Conservation (phyloP, 1,140 invertebrate genomes). For the Oscheius sp. region DNA sequence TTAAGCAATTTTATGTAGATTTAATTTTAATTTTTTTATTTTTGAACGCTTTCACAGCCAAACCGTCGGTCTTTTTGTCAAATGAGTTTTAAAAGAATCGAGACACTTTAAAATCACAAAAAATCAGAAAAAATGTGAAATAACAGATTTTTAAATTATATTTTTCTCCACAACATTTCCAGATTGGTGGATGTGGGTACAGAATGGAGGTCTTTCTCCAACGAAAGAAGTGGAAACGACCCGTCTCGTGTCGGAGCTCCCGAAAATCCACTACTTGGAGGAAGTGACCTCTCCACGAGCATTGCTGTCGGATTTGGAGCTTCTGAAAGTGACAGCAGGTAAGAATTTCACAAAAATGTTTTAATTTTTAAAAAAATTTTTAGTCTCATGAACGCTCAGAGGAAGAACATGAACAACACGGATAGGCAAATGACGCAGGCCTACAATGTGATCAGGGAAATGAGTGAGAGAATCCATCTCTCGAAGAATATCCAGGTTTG, state of each 20-base stretch:
- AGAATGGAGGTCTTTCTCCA: conserved; percentile 99
- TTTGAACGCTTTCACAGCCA: not conserved
- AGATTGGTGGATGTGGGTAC: conserved; percentile 99
- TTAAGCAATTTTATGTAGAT: not conserved
- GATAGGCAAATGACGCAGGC: conserved; percentile 91
- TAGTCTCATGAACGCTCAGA: conserved; percentile 57
- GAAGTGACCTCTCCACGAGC: conserved; percentile 92
- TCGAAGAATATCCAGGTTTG: conserved; percentile 67
- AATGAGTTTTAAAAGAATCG: not conserved
- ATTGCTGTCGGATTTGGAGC: conserved; percentile 86
- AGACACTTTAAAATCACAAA: not conserved
- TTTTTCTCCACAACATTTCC: conserved; percentile 31
- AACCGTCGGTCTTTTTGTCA: not conserved
- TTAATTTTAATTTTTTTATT: not conserved
- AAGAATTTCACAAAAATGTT: not conserved
- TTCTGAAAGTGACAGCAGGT: conserved; percentile 63
- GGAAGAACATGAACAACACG: conserved; percentile 55
- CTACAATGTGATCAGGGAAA: conserved; percentile 90
- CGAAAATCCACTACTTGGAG: conserved; percentile 86
- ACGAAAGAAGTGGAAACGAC: conserved; percentile 93
- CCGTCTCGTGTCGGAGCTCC: conserved; percentile 91
- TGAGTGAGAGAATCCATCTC: conserved; percentile 96
- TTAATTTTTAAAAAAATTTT: conserved; percentile 52
- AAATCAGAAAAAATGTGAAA: not conserved
- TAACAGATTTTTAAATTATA: not conserved